Base-by-base conservation (phyloP, 2,888 invertebrate species). In the Nyleta sp. region DNA sequence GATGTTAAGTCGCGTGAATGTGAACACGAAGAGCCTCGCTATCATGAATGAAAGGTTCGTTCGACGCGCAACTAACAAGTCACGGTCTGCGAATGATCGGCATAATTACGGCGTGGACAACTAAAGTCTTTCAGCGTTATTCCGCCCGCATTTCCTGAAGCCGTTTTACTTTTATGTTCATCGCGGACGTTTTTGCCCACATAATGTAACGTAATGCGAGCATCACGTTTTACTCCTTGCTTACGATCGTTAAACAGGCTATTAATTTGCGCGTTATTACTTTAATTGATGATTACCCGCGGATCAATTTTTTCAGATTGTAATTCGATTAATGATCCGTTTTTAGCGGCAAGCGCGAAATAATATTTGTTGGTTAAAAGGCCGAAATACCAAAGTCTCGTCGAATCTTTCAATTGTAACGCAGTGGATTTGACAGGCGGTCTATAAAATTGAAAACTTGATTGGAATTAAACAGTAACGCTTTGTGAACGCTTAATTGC, bases 71-170 rank as follows among this genome's bases (percentile, higher is more conserved):
- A 82, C 85, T 85, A 86, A 87, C 86, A 82, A 86, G 86, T 86
- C 84, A 86, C 85, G 84, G 86, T 87, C 84, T 83, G 84, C 83
- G 84, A 84, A 84, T 83, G 84, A 75, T 80, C 82, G 74, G 80
- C 79, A 84, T 87, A 87, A 88, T 88, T 87, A 87, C 84, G 77
- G 81, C 81, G 73, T 85, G 84, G 84, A 84, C 85, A 78, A 84
- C 83, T 80, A 80, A 83, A 84, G 81, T 77, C 81, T 83, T 80
- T 78, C 83, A 81, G 79, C 80, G 65, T 82, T 84, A 81, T 86
- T 84, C 81, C 81, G 81, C 83, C 80, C 76, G 81, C 78, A 77
- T 81, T 81, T 81, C 78, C 78, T 81, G 60, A 59, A 52, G 59
- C 59, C 62, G 73, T 71, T 77, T 80, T 77, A 76, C 76, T 74